Evolutionary conservation across 1,140 invertebrate genomes (phyloP).

Genomic region (Battus philenor): DNA sequence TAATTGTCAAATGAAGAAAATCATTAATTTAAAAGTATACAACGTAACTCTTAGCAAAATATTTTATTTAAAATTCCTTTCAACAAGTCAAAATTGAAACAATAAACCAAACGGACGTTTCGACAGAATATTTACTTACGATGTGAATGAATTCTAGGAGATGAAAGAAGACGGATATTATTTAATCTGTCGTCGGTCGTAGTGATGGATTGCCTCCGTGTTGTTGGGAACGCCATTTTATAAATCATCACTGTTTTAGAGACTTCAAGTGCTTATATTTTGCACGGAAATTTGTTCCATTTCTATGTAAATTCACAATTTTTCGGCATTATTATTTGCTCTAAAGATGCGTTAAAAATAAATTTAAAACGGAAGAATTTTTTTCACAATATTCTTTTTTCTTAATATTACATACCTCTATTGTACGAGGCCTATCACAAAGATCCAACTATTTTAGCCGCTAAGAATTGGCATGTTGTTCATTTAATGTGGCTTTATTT

Average conservation of each 20-base stretch:
- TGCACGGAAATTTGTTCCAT: conserved; percentile 1
- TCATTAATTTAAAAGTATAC: not conserved
- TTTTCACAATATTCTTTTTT: too few species aligned
- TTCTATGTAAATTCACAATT: not conserved
- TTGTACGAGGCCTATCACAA: too few species aligned
- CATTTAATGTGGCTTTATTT: too few species aligned
- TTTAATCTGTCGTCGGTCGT: conserved; percentile 33
- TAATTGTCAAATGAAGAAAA: not conserved
- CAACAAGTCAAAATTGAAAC: too few species aligned
- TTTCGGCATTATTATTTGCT: not conserved
- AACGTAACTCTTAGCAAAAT: too few species aligned
- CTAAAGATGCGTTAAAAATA: not conserved
- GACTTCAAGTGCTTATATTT: not conserved
- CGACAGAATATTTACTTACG: too few species aligned
- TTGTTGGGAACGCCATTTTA: conserved; percentile 30
- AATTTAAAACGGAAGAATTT: not conserved
- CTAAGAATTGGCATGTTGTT: too few species aligned
- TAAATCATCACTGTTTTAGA: conserved; percentile 16
- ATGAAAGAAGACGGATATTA: conserved; percentile 22
- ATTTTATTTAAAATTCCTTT: too few species aligned
- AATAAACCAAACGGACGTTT: too few species aligned
- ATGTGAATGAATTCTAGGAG: conserved; percentile 20
- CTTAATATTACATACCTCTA: too few species aligned
- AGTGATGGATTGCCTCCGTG: conserved; percentile 34
- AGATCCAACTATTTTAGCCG: too few species aligned